Evolutionary conservation across 2,113 vertebrate species (phyloP).

Genomic region (Spizaetus ornatus): DNA sequence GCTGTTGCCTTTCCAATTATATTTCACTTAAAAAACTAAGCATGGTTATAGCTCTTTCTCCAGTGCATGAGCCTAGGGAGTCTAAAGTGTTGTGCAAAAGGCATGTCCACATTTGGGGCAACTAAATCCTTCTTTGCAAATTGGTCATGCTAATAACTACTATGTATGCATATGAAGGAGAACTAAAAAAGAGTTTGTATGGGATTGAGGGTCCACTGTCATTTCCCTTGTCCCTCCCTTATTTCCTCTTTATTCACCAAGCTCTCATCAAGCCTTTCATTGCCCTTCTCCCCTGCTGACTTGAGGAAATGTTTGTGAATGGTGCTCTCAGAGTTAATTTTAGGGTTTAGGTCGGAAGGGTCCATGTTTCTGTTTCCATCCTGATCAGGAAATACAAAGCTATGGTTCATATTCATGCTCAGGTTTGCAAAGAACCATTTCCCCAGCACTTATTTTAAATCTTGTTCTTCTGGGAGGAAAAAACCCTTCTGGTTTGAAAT

Average conservation of each 20-base stretch:
- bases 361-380: slow-evolving; percentile 23
- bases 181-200: background rate
- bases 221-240: background rate
- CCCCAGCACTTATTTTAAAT: background rate
- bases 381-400: slow-evolving; percentile 38
- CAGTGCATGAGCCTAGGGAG: background rate
- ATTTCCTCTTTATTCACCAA: slow-evolving; percentile 41
- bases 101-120: background rate
- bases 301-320: slow-evolving; percentile 60
- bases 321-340: slow-evolving; percentile 41
- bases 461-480: slow-evolving; percentile 34
- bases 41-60: background rate
- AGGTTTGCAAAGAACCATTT: slow-evolving; percentile 23
- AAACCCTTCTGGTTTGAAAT: background rate
- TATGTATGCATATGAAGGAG: background rate
- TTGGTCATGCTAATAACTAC: background rate
- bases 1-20: background rate
- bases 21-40: background rate
- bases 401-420: background rate
- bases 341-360: slow-evolving; percentile 18
- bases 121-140: background rate
- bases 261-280: slow-evolving; percentile 38
- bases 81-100: background rate
- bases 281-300: slow-evolving; percentile 24
- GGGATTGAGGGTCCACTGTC: background rate